Base-by-base conservation (phyloP, 2,888 invertebrate species). In the Orchesellides sinensis region DNA sequence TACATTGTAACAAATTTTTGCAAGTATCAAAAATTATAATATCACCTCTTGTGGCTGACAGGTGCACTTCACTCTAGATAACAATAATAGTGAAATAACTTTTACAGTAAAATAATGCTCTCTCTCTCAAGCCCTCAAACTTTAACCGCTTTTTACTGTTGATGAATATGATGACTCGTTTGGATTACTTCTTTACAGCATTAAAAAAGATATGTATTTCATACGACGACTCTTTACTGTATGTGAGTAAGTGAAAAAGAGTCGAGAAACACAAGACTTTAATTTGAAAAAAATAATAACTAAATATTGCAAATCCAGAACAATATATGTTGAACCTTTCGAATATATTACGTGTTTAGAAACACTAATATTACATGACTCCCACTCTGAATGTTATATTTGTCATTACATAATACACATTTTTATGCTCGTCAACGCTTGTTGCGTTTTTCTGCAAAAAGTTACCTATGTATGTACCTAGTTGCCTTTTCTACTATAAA, bases 301-400 rank as follows among this genome's bases (percentile, higher is more conserved):
- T n/a, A n/a, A 40, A 40, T 14, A 40, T 40, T 14, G 40, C 1
- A 40, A n/a, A 14, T n/a, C 10, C 40, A 40, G 40, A 40, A 40
- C 49, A 49, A 21, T 19, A n/a, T 19, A 2, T 19, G 17, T 17
- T 17, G 25, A 25, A 25, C 14, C 4, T 27, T 14, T 21, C 10
- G 59, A 32, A 29, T 32, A 32, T 61, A 32, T 61, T 61, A 61
- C 61, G 61, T 61, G 61, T 32, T 27, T 19, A 61, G 5, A 32
- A 61, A 29, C 32, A 17, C 40, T 40, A 23, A 29, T 61, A 61
- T 32, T 61, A 61, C 2, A 32, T 19, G 32, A 61, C 61, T 61
- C 32, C 32, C 61, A 61, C 32, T 32, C n/a, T 32, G 32, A 4
- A 23, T 19, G 2, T 8, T 29, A 32, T 32, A 32, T 10, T 40